phyloP scores from a whole-genome alignment of 2,113 vertebrate species.

The Clarias macrocephalus region DNA sequence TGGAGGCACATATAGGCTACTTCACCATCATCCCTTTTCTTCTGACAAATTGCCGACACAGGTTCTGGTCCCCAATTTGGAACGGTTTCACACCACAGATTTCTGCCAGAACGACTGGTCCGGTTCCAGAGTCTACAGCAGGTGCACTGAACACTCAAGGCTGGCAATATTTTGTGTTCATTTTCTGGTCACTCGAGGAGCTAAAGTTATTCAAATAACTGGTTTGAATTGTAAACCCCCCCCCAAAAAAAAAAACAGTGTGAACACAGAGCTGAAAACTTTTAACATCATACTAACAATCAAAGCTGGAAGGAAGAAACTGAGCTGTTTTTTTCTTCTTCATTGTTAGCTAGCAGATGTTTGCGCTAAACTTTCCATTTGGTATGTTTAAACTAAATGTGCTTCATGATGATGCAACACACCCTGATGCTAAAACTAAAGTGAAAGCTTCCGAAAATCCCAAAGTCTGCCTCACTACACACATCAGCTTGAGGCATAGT shows the following conservation, averaged over 20 bases:
- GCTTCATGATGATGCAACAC: not conserved
- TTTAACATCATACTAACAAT: not conserved
- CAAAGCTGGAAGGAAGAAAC: not conserved
- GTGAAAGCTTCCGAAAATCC: not conserved
- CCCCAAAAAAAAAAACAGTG: not conserved
- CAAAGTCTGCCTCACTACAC: not conserved
- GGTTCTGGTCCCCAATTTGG: not conserved
- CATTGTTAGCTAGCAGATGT: not conserved
- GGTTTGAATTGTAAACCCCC: not conserved
- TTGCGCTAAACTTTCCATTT: not conserved
- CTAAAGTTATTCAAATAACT: not conserved
- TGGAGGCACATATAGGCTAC: conserved; percentile 46
- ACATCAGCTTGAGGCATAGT: not conserved
- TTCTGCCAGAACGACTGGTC: not conserved
- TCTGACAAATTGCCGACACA: not conserved
- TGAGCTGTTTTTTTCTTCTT: not conserved
- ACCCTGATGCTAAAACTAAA: not conserved
- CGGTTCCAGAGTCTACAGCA: not conserved
- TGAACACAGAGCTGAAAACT: not conserved
- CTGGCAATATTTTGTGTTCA: not conserved
- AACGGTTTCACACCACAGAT: not conserved
- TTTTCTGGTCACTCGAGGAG: not conserved
- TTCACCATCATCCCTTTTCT: not conserved
- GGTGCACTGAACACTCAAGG: not conserved
- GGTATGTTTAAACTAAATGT: not conserved